Percentiles rank a stretch among this genome's conserved stretches.
Evolutionary conservation across 2,113 vertebrate genomes (phyloP).

Genomic region (Cercopithecus mona): DNA sequence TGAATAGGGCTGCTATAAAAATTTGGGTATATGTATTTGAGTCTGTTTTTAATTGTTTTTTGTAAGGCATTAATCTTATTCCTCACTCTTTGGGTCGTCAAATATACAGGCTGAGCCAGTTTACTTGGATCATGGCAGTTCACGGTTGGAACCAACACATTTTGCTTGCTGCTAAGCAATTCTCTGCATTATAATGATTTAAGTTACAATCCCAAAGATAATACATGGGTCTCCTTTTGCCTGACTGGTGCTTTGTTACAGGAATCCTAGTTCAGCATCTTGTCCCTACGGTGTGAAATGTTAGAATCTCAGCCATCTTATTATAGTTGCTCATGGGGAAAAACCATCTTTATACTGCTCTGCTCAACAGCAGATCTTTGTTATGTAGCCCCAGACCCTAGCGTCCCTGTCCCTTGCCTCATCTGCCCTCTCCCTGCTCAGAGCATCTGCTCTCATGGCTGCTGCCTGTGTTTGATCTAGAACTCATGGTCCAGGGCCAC

Average conservation of each 20-base stretch:
- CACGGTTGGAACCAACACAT: neutral
- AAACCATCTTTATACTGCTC: neutral
- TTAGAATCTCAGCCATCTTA: neutral
- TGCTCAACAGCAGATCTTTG: neutral
- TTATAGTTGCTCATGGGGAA: neutral
- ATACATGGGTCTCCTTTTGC: neutral
- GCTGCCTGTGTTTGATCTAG: neutral
- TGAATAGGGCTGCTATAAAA: neutral
- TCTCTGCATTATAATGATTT: neutral
- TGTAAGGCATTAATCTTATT: neutral
- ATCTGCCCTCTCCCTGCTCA: neutral
- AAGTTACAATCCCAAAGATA: neutral
- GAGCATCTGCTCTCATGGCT: neutral
- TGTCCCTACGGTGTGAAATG: neutral
- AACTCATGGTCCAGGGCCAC: neutral
- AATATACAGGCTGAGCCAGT: neutral
- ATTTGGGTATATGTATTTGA: neutral
- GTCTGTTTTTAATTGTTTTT: neutral
- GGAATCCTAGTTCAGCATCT: slow-evolving; percentile 14
- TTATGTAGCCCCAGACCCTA: neutral
- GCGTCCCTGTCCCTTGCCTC: neutral
- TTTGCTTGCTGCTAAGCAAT: neutral
- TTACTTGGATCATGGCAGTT: neutral
- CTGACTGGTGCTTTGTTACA: neutral
- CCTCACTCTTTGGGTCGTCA: neutral